Percentiles rank a stretch among this genome's conserved stretches.
phyloP scores from a whole-genome alignment of 2,113 vertebrate species.

The Toxotes jaculatrix region DNA sequence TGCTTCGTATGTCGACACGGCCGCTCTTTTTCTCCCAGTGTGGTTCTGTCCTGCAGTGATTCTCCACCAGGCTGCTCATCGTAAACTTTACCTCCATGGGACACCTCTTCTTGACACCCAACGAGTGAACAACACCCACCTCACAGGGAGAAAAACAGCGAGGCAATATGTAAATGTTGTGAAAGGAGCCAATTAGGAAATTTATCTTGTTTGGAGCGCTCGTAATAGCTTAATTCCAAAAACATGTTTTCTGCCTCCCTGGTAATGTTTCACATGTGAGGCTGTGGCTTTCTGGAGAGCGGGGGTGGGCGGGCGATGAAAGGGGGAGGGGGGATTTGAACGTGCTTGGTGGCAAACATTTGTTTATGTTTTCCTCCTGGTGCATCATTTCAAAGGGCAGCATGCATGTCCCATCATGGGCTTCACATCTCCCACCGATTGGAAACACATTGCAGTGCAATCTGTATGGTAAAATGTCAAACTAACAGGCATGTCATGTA shows the following conservation, averaged over 20 bases:
- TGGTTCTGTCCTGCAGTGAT: constrained; percentile 50
- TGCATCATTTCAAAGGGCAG: constrained; percentile 82
- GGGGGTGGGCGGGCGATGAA: constrained; percentile 30
- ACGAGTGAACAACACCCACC: constrained; percentile 43
- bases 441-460: constrained; percentile 81
- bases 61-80: constrained; percentile 26
- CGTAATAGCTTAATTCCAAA: constrained; percentile 85
- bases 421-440: constrained; percentile 73
- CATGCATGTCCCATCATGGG: constrained; percentile 66
- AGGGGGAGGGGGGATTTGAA: constrained; percentile 61
- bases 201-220: constrained; percentile 83
- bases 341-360: constrained; percentile 86
- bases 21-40: constrained; percentile 57
- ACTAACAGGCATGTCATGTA: constrained; percentile 51
- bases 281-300: constrained; percentile 71
- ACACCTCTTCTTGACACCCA: constrained; percentile 51
- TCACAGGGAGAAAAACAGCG: not conserved
- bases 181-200: constrained; percentile 83
- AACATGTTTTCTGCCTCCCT: constrained; percentile 81
- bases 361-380: constrained; percentile 82
- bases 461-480: constrained; percentile 67
- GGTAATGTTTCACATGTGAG: constrained; percentile 83
- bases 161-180: constrained; percentile 84
- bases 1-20: constrained; percentile 68
- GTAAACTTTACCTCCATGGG: constrained; percentile 52